Percentiles rank a stretch among this genome's conserved stretches.
Evolutionary conservation across 2,888 invertebrate species (phyloP).

Genomic region (Drosophila nigricruria): DNA sequence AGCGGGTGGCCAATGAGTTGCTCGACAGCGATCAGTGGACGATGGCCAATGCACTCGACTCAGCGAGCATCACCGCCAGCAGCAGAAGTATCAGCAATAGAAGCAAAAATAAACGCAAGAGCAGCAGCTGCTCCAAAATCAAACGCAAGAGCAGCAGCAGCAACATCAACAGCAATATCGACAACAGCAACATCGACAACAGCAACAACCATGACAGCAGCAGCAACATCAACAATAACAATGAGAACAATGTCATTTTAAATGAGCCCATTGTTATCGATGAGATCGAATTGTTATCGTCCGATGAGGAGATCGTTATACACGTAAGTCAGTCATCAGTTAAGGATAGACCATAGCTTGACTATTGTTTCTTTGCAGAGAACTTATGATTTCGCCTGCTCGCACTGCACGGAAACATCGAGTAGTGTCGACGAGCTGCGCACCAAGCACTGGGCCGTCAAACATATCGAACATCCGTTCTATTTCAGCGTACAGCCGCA

Average conservation of each 20-base stretch:
- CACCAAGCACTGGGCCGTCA: slow-evolving; percentile 61
- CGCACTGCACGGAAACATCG: slow-evolving; percentile 66
- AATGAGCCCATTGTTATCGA: not conserved
- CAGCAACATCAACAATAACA: not conserved
- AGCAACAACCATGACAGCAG: too few species aligned
- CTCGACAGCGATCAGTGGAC: slow-evolving; percentile 62
- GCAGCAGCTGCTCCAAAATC: not conserved
- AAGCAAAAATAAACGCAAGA: not conserved
- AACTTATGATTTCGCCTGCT: slow-evolving; percentile 64
- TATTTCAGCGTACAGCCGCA: slow-evolving; percentile 70
- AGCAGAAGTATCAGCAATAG: not conserved
- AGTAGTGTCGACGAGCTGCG: slow-evolving; percentile 57
- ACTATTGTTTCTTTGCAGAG: slow-evolving; percentile 26
- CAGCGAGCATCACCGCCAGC: not conserved
- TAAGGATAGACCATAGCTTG: too few species aligned
- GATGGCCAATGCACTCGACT: slow-evolving; percentile 85
- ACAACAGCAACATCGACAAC: not conserved
- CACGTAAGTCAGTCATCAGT: too few species aligned
- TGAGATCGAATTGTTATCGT: slow-evolving; percentile 40
- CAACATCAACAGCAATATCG: not conserved
- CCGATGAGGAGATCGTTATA: slow-evolving; percentile 46
- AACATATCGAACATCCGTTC: slow-evolving; percentile 70
- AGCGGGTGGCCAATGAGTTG: slow-evolving; percentile 58
- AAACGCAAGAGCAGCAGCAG: not conserved
- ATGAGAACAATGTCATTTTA: not conserved